Evolutionary conservation across 2,888 invertebrate genomes (phyloP), one percentile per base, ranked within the genome.

Genomic region (Argyra leucocephala): DNA sequence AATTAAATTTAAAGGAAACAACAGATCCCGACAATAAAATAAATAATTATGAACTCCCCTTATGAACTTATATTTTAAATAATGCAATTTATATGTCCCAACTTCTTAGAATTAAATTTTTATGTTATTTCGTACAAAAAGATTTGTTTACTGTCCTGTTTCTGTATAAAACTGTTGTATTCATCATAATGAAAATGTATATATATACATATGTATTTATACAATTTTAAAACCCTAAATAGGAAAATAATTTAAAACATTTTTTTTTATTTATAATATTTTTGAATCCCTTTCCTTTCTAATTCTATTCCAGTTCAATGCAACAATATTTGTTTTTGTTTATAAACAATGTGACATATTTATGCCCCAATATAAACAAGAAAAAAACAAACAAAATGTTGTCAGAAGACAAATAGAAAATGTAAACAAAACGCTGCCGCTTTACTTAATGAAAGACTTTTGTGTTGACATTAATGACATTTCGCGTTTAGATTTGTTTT

Each of bases 281-380:
- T 31, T 31, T 31, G n/a, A n/a, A n/a, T n/a, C n/a, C n/a, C n/a
- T n/a, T 48, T 48, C n/a, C 48, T 18, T 18, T 5, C 48, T 15
- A 48, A 48, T 48, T 48, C 18, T 37, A 10, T 26, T 26, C 9
- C n/a, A 6, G 7, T 31, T 31, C 12, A 48, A 48, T 48, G 48
- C 15, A 48, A 48, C 31, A 31, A 7, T 48, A 18, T 48, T 37
- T 37, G 10, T 37, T 37, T 37, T 15, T 48, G 48, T 48, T 18
- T 18, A 48, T n/a, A 48, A 48, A 48, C 15, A 48, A 48, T 48
- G 48, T 48, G 48, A 48, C 48, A 48, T 48, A 48, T 48, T 48
- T 48, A 48, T 48, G 48, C 12, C 18, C 18, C n/a, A 48, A 48
- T 3, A 48, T 18, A 48, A 48, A 48, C 48, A 48, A 48, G 18